Evolutionary conservation across 2,797 vertebrate species (phyloP).

Genomic region (Loris lydekkerianus): DNA sequence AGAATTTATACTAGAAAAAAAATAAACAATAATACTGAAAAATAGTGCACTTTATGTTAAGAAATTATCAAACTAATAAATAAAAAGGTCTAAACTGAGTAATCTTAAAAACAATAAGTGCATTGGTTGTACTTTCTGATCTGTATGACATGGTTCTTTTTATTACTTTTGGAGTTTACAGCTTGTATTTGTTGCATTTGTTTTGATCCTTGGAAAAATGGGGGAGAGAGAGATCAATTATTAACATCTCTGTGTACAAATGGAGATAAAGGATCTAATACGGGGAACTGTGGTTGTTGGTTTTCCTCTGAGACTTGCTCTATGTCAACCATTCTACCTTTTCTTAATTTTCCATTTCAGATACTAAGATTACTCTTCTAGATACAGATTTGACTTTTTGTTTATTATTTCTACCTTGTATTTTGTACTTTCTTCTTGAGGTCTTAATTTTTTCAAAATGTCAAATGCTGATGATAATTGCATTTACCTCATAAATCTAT

Average conservation of each 20-base stretch:
- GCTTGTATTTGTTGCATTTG: background rate
- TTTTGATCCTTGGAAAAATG: conserved; percentile 2
- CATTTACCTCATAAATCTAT: background rate
- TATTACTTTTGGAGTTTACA: background rate
- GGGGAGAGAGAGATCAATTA: background rate
- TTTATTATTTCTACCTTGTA: background rate
- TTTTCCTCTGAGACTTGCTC: background rate
- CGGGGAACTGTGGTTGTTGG: background rate
- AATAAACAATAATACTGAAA: background rate
- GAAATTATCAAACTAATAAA: background rate
- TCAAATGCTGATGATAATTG: background rate
- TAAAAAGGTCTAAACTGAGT: conserved; percentile 10
- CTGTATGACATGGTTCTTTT: background rate
- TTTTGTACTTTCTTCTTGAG: background rate
- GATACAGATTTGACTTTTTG: background rate
- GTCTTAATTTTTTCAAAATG: background rate
- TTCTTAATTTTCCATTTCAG: background rate
- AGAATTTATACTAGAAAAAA: background rate
- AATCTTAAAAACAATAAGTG: background rate
- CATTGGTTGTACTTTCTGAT: background rate
- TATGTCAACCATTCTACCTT: background rate
- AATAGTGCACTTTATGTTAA: background rate
- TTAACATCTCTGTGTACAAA: background rate
- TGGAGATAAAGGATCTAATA: background rate
- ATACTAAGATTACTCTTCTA: background rate